Percentiles rank a stretch among this genome's conserved stretches.
phyloP scores from a whole-genome alignment of 37 sponge, comb jelly and placozoan genomes.

The Cladorhizidae sp. region DNA sequence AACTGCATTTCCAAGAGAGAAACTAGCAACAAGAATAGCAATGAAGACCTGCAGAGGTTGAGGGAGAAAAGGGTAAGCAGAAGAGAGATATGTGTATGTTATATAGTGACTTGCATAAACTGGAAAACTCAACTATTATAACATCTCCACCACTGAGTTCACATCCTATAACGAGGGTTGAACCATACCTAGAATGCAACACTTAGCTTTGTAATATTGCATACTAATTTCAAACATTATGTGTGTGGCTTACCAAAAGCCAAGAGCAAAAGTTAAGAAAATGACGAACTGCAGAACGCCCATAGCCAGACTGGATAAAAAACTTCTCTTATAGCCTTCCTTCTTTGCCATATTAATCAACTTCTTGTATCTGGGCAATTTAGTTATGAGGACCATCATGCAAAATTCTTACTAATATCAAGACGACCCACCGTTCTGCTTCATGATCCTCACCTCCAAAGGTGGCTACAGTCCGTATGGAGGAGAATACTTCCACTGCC shows the following conservation, averaged over 20 bases:
- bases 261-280: slow-evolving; percentile 75
- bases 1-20: slow-evolving; percentile 82
- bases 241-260: slow-evolving; percentile 77
- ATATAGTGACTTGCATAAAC: too few species aligned
- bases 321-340: slow-evolving; percentile 55
- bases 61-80: too few species aligned
- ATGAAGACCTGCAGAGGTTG: slow-evolving; percentile 67
- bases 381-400: slow-evolving; percentile 11
- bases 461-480: slow-evolving; percentile 90
- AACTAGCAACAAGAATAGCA: slow-evolving; percentile 71
- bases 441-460: slow-evolving; percentile 84
- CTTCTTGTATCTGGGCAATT: slow-evolving; percentile 44
- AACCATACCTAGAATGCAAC: slow-evolving; percentile 51
- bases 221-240: too few species aligned
- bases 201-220: too few species aligned
- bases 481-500: slow-evolving; percentile 86
- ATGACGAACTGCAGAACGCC: slow-evolving; percentile 53
- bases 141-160: slow-evolving; percentile 61
- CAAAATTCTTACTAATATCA: too few species aligned
- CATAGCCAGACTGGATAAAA: slow-evolving; percentile 33
- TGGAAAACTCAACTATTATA: slow-evolving; percentile 33
- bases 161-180: slow-evolving; percentile 54
- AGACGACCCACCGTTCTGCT: slow-evolving; percentile 33
- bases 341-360: slow-evolving; percentile 51
- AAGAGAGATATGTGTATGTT: too few species aligned